phyloP scores from a whole-genome alignment of 2,113 vertebrate genomes.

The Sterrhoptilus dennistouni region DNA sequence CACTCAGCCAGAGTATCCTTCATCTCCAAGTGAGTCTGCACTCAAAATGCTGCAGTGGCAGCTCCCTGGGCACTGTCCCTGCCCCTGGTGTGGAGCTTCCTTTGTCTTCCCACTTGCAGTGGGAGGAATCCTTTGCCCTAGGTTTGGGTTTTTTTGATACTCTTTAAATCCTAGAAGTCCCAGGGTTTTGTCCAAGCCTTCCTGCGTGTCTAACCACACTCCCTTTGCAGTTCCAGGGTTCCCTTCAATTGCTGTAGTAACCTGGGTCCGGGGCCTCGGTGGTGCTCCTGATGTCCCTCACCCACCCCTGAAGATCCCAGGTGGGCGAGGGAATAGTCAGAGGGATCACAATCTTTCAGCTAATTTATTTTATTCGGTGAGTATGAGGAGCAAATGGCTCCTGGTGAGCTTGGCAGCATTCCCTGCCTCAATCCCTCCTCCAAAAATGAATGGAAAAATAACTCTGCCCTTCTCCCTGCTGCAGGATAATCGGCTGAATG shows the following conservation, averaged over 20 bases:
- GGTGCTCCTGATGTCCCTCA: constrained; percentile 99
- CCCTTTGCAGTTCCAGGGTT: constrained; percentile 80
- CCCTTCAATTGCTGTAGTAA: constrained; percentile 92
- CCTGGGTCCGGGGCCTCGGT: constrained; percentile 99
- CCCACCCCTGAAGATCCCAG: constrained; percentile 99
- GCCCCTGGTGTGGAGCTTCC: not conserved
- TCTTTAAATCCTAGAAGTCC: not conserved
- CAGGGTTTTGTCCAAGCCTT: not conserved
- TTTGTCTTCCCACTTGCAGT: not conserved
- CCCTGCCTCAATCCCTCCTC: not conserved
- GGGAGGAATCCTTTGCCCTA: not conserved
- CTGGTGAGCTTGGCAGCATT: not conserved
- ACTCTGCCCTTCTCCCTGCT: not conserved
- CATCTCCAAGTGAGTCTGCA: not conserved
- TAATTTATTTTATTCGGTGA: constrained; percentile 93
- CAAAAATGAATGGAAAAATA: not conserved
- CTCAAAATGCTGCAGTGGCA: not conserved
- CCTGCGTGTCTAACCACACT: not conserved
- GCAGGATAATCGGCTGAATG: constrained; percentile 94
- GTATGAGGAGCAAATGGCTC: constrained; percentile 53
- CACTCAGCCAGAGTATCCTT: not conserved
- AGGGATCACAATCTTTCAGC: constrained; percentile 99
- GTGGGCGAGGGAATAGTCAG: constrained; percentile 99
- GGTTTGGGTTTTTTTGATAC: not conserved
- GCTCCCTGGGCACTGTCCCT: not conserved